Evolutionary conservation across 30 jellyfish, hydroid and myxozoan genomes (phyloP).

Genomic region (Aurelia sp.): DNA sequence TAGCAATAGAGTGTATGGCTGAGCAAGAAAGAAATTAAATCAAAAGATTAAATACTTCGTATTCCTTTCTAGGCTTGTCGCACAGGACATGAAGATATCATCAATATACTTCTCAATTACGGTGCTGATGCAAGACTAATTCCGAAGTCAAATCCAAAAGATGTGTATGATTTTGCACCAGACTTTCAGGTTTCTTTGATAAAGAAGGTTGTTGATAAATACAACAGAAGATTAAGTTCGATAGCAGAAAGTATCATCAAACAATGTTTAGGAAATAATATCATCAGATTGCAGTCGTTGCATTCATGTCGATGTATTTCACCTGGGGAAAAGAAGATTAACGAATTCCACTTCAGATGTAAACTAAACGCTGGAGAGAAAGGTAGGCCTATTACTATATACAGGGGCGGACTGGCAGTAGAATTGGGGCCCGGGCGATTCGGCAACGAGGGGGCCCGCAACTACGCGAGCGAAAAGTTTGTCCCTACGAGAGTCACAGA

Average conservation of each 20-base stretch:
- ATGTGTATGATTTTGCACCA: constrained; percentile 55
- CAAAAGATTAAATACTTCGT: neutral
- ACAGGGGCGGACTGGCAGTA: too few relatives aligned
- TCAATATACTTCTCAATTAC: constrained; percentile 59
- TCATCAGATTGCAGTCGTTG: constrained; percentile 4
- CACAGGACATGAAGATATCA: constrained; percentile 73
- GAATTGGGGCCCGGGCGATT: too few relatives aligned
- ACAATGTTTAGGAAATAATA: neutral
- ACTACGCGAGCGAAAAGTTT: too few relatives aligned
- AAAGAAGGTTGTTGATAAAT: constrained; percentile 21
- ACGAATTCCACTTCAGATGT: constrained; percentile 76
- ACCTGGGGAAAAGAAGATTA: constrained; percentile 68
- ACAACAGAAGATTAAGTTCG: constrained; percentile 26
- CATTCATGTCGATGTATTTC: constrained; percentile 64
- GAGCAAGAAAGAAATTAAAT: neutral
- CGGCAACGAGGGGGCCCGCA: too few relatives aligned
- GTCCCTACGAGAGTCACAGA: too few relatives aligned
- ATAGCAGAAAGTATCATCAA: constrained; percentile 25
- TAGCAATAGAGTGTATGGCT: neutral
- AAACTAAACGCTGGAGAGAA: constrained; percentile 60
- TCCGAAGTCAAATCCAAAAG: constrained; percentile 46
- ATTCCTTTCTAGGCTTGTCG: constrained; percentile 81
- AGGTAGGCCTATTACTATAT: constrained; percentile 24
- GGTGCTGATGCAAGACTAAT: constrained; percentile 91
- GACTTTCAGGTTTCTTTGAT: constrained; percentile 24